Conservation (phyloP, 1,140 invertebrate species). For the Diploscapter pachys region DNA sequence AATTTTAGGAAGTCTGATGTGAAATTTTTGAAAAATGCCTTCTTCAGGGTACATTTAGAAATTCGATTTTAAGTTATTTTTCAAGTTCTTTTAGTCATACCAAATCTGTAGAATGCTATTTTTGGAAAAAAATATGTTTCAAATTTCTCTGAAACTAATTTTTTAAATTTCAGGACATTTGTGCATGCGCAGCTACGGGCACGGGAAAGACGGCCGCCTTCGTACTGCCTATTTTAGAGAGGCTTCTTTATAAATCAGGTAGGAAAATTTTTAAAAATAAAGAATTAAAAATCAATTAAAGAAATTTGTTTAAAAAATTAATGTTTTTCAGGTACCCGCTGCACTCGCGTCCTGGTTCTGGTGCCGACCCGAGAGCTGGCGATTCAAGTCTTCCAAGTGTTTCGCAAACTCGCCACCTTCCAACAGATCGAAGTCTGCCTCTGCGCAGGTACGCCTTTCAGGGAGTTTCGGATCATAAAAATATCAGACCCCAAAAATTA, state of each 20-base stretch:
- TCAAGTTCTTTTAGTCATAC: neutral
- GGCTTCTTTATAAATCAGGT: constrained; percentile 73
- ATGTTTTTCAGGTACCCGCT: constrained; percentile 1
- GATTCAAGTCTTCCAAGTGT: constrained; percentile 68
- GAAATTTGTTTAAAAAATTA: no score
- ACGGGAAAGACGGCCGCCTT: constrained; percentile 98
- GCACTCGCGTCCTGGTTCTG: constrained; percentile 81
- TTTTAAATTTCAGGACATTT: constrained; percentile 69
- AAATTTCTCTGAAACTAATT: neutral
- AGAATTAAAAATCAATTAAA: neutral
- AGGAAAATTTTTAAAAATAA: constrained; percentile 61
- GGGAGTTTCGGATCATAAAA: no score
- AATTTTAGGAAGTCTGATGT: neutral
- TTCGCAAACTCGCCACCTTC: constrained; percentile 76
- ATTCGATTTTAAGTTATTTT: neutral
- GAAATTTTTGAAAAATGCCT: neutral
- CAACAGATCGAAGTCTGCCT: constrained; percentile 66
- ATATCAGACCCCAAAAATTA: no score
- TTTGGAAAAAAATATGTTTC: neutral
- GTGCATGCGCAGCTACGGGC: constrained; percentile 92
- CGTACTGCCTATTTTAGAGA: constrained; percentile 91
- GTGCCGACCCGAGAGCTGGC: constrained; percentile 89
- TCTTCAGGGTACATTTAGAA: neutral
- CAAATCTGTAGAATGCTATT: neutral
- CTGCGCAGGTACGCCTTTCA: constrained; percentile 60